A percentile compares a stretch with the other conserved stretches of the same genome.
These are phyloP conservation scores for Apamea crenata DNA, from an alignment of 2,888 invertebrate species.

Conservation along the genomic window DNA sequence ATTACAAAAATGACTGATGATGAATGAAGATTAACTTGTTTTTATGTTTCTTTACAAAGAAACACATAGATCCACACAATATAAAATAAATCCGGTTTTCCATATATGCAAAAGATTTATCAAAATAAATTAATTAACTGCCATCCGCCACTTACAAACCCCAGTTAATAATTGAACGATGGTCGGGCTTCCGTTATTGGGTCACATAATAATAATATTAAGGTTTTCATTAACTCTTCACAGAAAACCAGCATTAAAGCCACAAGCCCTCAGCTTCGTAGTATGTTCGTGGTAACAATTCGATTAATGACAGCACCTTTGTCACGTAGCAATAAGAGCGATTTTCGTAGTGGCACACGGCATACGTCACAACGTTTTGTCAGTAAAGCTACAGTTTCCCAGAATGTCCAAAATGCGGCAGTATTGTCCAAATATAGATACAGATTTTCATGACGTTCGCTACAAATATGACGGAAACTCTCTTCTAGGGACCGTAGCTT, in stretches of 20 bases:
- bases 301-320: not conserved
- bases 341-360: not conserved
- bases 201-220: not conserved
- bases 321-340: too few species aligned
- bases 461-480: not conserved
- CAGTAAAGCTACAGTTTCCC: not conserved
- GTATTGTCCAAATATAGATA: not conserved
- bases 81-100: not conserved
- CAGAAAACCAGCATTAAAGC: not conserved
- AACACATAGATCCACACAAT: not conserved
- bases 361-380: too few species aligned
- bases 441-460: too few species aligned
- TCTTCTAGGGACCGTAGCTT: not conserved
- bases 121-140: not conserved
- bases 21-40: not conserved
- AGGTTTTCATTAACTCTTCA: not conserved
- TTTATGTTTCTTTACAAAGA: not conserved
- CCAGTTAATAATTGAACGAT: constrained; percentile 28
- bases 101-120: not conserved
- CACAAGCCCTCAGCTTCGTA: not conserved
- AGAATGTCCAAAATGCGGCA: not conserved
- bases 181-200: not conserved
- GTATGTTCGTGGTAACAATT: not conserved
- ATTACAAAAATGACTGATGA: not conserved
- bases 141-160: not conserved